Percentiles rank a stretch among this genome's conserved stretches.
Evolutionary conservation across 2,888 invertebrate species (phyloP).

Genomic region (Invenusta paracnida): DNA sequence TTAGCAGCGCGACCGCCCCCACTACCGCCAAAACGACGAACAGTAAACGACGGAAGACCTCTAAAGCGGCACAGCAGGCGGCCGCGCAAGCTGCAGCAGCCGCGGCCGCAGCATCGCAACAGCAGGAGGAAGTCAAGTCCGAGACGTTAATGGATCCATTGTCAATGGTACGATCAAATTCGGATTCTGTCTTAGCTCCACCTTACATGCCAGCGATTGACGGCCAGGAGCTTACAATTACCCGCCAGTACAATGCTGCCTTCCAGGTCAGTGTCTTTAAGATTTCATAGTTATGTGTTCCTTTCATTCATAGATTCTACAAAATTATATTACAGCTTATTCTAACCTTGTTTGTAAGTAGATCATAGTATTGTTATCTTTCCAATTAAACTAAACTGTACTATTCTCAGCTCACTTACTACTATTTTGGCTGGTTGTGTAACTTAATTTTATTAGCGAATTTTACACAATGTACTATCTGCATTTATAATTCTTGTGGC

Average conservation of each 20-base stretch:
- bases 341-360: too few relatives aligned
- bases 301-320: too few relatives aligned
- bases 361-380: too few relatives aligned
- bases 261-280: not conserved
- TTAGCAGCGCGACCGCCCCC: not conserved
- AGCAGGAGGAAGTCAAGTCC: not conserved
- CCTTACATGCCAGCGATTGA: constrained; percentile 1
- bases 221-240: constrained; percentile 17
- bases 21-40: not conserved
- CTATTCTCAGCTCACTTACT: too few relatives aligned
- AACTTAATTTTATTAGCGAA: too few relatives aligned
- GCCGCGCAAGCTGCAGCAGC: not conserved
- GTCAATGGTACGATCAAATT: not conserved
- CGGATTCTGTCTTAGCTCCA: not conserved
- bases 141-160: not conserved
- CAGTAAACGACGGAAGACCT: constrained; percentile 1
- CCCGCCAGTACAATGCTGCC: not conserved
- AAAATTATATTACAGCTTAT: too few relatives aligned
- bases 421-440: too few relatives aligned
- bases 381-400: too few relatives aligned
- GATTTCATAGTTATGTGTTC: too few relatives aligned
- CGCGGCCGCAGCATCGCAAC: not conserved
- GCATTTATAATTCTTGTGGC: too few relatives aligned
- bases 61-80: not conserved
- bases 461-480: too few relatives aligned